phyloP scores from a whole-genome alignment of 2,888 invertebrate species.

The Drosophila dives region DNA sequence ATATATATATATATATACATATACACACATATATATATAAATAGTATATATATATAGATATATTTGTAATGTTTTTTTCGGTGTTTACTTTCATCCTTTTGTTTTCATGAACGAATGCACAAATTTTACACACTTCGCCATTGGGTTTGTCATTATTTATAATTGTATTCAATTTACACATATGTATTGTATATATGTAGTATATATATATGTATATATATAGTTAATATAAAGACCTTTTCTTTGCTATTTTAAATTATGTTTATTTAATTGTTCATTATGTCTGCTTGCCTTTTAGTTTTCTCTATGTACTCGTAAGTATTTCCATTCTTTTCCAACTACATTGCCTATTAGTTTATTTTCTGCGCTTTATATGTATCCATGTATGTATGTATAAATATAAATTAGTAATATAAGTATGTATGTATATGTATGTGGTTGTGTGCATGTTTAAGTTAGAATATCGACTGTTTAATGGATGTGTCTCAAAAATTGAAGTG shows the following conservation, averaged over 20 bases:
- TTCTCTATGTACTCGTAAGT: slow-evolving; percentile 39
- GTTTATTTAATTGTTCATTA: slow-evolving; percentile 54
- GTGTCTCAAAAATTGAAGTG: slow-evolving; percentile 18
- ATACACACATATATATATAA: slow-evolving; percentile 55
- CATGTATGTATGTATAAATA: slow-evolving; percentile 51
- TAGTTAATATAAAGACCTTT: slow-evolving; percentile 73
- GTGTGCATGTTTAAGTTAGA: slow-evolving; percentile 33
- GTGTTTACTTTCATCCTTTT: slow-evolving; percentile 84
- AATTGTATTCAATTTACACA: slow-evolving; percentile 80
- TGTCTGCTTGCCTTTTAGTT: slow-evolving; percentile 51
- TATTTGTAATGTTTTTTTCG: slow-evolving; percentile 79
- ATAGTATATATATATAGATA: slow-evolving; percentile 50
- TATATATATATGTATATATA: slow-evolving; percentile 62
- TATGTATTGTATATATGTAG: slow-evolving; percentile 68
- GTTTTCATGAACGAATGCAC: slow-evolving; percentile 81
- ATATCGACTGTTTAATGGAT: slow-evolving; percentile 28
- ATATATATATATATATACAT: slow-evolving; percentile 55
- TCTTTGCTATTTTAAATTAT: slow-evolving; percentile 76
- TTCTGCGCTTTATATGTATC: slow-evolving; percentile 57
- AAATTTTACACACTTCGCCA: slow-evolving; percentile 79
- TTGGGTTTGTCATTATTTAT: slow-evolving; percentile 77
- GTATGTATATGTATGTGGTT: slow-evolving; percentile 32
- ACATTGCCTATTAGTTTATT: slow-evolving; percentile 71
- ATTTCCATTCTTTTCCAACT: slow-evolving; percentile 52
- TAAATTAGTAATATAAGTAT: slow-evolving; percentile 47